Evolutionary conservation across 2,797 vertebrate species (phyloP).

Genomic region (Potorous gilbertii): DNA sequence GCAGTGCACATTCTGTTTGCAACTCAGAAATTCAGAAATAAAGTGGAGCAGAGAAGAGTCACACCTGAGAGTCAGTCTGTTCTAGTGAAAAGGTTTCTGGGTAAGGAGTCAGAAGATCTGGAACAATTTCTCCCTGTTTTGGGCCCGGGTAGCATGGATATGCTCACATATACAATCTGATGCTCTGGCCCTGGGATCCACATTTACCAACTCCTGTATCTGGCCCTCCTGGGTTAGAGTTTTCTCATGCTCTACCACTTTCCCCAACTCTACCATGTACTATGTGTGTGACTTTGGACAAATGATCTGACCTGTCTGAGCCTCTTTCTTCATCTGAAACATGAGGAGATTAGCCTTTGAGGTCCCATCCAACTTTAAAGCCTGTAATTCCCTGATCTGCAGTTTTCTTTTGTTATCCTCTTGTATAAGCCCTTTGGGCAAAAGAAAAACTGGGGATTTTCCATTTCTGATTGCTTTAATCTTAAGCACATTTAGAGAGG

Average conservation of each 20-base stretch:
- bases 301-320: neutral
- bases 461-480: neutral
- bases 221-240: neutral
- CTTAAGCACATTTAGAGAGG: neutral
- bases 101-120: neutral
- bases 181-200: neutral
- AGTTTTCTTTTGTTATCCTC: neutral
- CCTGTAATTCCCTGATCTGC: neutral
- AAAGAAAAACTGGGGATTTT: neutral
- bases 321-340: neutral
- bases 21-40: conserved; percentile 53
- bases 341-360: neutral
- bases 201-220: neutral
- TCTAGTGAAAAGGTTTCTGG: neutral
- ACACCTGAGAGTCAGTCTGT: neutral
- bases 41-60: neutral
- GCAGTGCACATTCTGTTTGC: conserved; percentile 58
- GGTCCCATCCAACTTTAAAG: neutral
- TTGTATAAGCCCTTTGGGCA: neutral
- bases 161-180: neutral
- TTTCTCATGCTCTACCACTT: neutral
- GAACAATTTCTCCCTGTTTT: neutral
- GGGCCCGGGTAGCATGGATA: neutral
- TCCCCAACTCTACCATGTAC: neutral
- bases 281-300: neutral